Conservation (phyloP, 1,140 invertebrate species). For the Brachionus rubens region DNA sequence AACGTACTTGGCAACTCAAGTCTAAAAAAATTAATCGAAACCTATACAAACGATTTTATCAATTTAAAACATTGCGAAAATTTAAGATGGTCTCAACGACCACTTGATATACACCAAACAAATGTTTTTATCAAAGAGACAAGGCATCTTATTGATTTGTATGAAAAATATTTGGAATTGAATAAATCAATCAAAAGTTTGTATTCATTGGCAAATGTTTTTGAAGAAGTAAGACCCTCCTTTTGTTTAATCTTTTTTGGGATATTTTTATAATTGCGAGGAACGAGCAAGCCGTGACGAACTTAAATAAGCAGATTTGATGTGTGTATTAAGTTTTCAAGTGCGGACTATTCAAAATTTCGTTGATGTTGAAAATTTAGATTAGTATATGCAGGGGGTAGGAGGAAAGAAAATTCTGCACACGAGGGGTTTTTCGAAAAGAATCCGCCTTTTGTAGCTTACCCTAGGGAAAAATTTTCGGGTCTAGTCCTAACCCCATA, state of each 20-base stretch:
- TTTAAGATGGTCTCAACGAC: background rate
- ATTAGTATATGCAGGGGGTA: no score
- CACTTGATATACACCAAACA: background rate
- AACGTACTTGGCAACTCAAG: background rate
- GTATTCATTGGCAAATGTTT: background rate
- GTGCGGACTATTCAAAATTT: no score
- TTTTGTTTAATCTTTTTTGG: no score
- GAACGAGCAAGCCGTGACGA: no score
- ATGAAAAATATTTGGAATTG: background rate
- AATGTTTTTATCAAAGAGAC: conserved; percentile 13
- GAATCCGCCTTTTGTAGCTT: no score
- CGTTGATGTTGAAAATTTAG: no score
- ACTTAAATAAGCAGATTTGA: no score
- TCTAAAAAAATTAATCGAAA: background rate
- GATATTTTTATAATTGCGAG: background rate
- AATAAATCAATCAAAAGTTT: conserved; percentile 17
- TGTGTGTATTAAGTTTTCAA: no score
- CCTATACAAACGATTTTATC: background rate
- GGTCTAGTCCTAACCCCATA: no score
- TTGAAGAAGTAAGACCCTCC: background rate
- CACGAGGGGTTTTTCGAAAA: no score
- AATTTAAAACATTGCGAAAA: background rate
- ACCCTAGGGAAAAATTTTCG: no score
- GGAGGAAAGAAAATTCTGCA: no score
- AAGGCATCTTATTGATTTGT: conserved; percentile 9